Base-by-base conservation (phyloP, 2,888 invertebrate genomes). In the Aromia moschata region DNA sequence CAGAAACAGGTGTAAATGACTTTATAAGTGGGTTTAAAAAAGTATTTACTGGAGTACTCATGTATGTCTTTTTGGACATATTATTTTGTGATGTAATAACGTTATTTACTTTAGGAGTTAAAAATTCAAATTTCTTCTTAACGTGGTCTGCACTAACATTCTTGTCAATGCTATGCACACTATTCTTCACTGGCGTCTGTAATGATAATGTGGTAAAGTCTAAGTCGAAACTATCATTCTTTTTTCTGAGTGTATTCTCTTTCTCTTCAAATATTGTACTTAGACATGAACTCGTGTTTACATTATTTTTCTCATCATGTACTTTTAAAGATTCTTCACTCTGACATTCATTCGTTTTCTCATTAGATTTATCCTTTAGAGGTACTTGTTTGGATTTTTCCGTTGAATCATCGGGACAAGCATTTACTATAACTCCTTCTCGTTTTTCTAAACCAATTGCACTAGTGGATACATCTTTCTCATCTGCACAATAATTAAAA, bases 161-260 rank as follows among this genome's bases (percentile, higher is more conserved):
- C 16, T 25, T 49, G n/a, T 10, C 1, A 2, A 12, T 14, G 4
- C 3, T 16, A 30, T 16, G 40, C 31, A 10, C 30, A 30, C 10
- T 52, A 20, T 62, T 30, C 20, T 62, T 67, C 2, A 49, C 56
- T 18, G 68, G 69, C 4, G 66, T 67, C 5, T 49, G 20, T 9
- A 68, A 10, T 33, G 64, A 57, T 38, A 67, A 33, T n/a, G 55
- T 49, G 12, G 64, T 58, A 36, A 70, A 68, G 53, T 66, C 59
- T 20, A 69, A 51, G 43, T 67, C 69, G 43, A 71, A 72, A 56
- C 72, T 72, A 51, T 72, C 69, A 47, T 68, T 49, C 12, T 58
- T 56, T 43, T 60, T 53, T 5, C 25, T 33, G 33, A 7, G 7
- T 15, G 10, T 41, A 31, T 52, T 63, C 60, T 59, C 59, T 12